Evolutionary conservation across 2,113 vertebrate species (phyloP), one percentile per base, ranked within the genome.

Genomic region (Chaenogobius annularis): DNA sequence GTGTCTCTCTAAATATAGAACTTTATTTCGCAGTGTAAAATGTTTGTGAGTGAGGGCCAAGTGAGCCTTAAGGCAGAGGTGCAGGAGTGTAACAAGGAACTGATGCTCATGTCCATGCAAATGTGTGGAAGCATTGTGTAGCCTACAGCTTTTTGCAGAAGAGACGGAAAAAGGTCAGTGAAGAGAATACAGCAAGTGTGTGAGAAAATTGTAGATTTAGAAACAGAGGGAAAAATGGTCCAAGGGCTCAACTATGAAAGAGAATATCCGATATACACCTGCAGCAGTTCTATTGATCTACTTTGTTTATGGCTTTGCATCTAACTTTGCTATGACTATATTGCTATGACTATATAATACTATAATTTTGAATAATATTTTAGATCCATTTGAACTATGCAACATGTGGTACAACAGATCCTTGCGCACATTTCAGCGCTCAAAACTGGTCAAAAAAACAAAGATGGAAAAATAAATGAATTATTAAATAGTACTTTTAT

Each of bases 401-500:
- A n/a, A 63, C 61, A 40, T 40, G 59, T 62, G 35, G 17, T n/a
- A 63, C 35, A 43, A 63, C 40, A 12, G 15, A 17, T 62, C 14
- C 31, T 62, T 2, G 3, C 11, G 10, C 35, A 63, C 9, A 40
- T 40, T 40, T 59, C 31, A 40, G 31, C 7, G 3, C 35, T 43
- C 35, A 43, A 63, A 63, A n/a, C 44, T 55, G 31, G 52, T 47
- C 83, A 85, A 73, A 37, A 82, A 54, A 10, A 56, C 52, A 78
- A 74, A 84, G 26, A 59, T 26, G 58, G 48, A 55, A 43, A 69
- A 73, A 77, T 69, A 55, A 55, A 67, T 91, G 72, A 87, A 89
- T 88, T 87, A 87, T 86, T 86, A 80, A 88, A 75, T 55, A 31
- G 10, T 63, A 55, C 68, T 82, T 75, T 81, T 87, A 86, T 80